Percentiles rank a stretch among this genome's conserved stretches.
These are phyloP conservation scores for Psilanteris sp. DNA, from an alignment of 1,140 invertebrate species.

Conservation along the genomic window DNA sequence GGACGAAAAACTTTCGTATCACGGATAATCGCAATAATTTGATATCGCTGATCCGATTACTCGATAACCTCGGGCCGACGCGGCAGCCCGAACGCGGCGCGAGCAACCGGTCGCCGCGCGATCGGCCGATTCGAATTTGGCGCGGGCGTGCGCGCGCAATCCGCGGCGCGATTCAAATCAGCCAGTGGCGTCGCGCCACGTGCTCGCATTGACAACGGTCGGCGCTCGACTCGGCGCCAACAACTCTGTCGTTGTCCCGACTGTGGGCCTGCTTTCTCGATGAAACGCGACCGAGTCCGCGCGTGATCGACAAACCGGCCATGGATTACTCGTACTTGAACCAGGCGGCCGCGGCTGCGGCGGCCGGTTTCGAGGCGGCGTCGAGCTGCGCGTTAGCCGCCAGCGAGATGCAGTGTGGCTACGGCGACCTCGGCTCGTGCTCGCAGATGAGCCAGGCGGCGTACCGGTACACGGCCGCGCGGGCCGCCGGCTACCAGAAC, in stretches of 20 bases:
- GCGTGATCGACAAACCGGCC: slow-evolving; percentile 46
- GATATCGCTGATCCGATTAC: slow-evolving; percentile 82
- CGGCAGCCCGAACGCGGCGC: slow-evolving; percentile 29
- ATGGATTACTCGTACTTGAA: slow-evolving; percentile 89
- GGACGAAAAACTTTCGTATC: slow-evolving; percentile 79
- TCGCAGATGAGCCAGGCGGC: slow-evolving; percentile 91
- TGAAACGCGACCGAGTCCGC: slow-evolving; percentile 56
- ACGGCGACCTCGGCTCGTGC: slow-evolving; percentile 91
- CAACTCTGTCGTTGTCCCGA: slow-evolving; percentile 43
- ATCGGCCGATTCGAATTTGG: slow-evolving; percentile 40
- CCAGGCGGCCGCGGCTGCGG: slow-evolving; percentile 83
- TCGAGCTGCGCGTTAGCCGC: slow-evolving; percentile 84
- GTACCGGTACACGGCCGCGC: slow-evolving; percentile 84
- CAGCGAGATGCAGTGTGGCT: slow-evolving; percentile 87
- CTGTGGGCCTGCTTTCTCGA: slow-evolving; percentile 59
- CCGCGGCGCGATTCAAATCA: slow-evolving; percentile 9
- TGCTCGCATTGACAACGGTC: slow-evolving; percentile 31
- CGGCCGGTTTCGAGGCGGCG: slow-evolving; percentile 82
- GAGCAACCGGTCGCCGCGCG: slow-evolving; percentile 5
- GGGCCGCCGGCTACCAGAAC: slow-evolving; percentile 76
- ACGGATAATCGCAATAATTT: slow-evolving; percentile 81
- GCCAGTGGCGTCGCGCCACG: slow-evolving; percentile 36
- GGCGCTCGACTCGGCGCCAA: background rate
- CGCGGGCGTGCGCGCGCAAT: slow-evolving; percentile 45
- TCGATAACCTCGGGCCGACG: slow-evolving; percentile 68